phyloP scores from a whole-genome alignment of 2,888 invertebrate species.

The Sminthurides aquaticus region DNA sequence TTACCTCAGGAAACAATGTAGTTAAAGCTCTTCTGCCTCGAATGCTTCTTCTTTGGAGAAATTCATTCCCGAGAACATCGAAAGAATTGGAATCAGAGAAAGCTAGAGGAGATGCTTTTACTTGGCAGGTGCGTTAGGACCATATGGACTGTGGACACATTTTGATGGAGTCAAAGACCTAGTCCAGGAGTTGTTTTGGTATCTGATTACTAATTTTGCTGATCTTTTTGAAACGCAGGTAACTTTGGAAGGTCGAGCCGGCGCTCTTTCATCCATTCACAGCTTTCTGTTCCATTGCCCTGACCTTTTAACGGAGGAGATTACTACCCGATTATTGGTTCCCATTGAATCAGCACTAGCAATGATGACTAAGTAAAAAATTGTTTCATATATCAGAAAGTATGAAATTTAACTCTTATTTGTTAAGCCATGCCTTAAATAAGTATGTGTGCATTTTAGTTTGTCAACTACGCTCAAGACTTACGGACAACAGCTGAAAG shows the following conservation, averaged over 20 bases:
- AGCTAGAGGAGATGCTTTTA: slow-evolving; percentile 89
- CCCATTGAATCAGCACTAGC: slow-evolving; percentile 93
- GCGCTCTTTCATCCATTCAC: slow-evolving; percentile 90
- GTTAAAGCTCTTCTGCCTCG: slow-evolving; percentile 85
- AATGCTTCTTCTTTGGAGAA: slow-evolving; percentile 91
- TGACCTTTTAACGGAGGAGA: slow-evolving; percentile 84
- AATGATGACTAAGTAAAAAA: slow-evolving; percentile 78
- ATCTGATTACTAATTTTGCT: too few species aligned
- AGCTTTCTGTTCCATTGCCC: slow-evolving; percentile 86
- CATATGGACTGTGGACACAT: background rate
- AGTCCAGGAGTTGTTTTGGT: too few species aligned
- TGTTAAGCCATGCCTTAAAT: slow-evolving; percentile 4
- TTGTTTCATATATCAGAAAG: background rate
- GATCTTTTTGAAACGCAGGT: slow-evolving; percentile 56
- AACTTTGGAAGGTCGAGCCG: slow-evolving; percentile 90
- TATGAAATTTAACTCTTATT: slow-evolving; percentile 2
- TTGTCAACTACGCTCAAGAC: slow-evolving; percentile 75
- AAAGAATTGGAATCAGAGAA: slow-evolving; percentile 97
- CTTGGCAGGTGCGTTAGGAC: slow-evolving; percentile 83
- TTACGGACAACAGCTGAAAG: slow-evolving; percentile 86
- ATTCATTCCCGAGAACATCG: slow-evolving; percentile 91
- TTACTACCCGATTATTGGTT: slow-evolving; percentile 74
- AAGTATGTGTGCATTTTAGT: slow-evolving; percentile 50
- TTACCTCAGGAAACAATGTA: slow-evolving; percentile 50
- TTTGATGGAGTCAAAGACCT: background rate